Evolutionary conservation across 2,797 vertebrate genomes (phyloP).

Genomic region (Tapera naevia): DNA sequence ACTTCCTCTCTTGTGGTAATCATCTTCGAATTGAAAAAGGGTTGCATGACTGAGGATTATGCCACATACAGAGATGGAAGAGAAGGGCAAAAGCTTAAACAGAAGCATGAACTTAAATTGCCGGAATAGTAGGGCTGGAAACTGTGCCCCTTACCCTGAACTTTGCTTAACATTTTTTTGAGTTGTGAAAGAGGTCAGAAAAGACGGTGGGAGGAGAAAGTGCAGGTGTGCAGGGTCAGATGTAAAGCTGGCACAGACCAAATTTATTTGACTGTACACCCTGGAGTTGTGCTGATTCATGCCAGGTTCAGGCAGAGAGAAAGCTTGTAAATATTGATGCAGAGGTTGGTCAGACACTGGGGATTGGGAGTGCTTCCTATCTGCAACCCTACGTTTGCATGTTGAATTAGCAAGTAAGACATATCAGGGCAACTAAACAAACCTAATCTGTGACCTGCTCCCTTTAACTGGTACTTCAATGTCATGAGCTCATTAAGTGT

Average conservation of each 20-base stretch:
- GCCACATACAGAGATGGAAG: not conserved
- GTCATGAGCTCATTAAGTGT: slow-evolving; percentile 68
- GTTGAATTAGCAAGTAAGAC: slow-evolving; percentile 15
- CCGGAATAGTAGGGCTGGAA: not conserved
- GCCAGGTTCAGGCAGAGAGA: not conserved
- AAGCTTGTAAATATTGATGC: not conserved
- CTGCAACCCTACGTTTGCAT: not conserved
- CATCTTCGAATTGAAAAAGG: not conserved
- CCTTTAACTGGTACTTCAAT: slow-evolving; percentile 50
- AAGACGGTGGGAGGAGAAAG: not conserved
- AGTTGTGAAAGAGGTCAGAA: not conserved
- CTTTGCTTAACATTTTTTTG: not conserved
- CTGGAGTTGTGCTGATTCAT: not conserved
- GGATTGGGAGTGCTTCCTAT: not conserved
- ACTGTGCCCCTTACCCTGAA: not conserved
- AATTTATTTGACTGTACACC: not conserved
- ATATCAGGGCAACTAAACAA: slow-evolving; percentile 46
- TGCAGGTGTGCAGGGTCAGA: not conserved
- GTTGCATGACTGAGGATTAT: not conserved
- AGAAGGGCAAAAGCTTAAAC: not conserved
- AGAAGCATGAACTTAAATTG: not conserved
- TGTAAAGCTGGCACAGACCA: not conserved
- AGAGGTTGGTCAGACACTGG: not conserved
- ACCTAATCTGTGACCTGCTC: slow-evolving; percentile 63
- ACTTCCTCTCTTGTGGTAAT: not conserved